Conservation (phyloP, 2,113 vertebrate genomes). For the Rallus limicola region DNA sequence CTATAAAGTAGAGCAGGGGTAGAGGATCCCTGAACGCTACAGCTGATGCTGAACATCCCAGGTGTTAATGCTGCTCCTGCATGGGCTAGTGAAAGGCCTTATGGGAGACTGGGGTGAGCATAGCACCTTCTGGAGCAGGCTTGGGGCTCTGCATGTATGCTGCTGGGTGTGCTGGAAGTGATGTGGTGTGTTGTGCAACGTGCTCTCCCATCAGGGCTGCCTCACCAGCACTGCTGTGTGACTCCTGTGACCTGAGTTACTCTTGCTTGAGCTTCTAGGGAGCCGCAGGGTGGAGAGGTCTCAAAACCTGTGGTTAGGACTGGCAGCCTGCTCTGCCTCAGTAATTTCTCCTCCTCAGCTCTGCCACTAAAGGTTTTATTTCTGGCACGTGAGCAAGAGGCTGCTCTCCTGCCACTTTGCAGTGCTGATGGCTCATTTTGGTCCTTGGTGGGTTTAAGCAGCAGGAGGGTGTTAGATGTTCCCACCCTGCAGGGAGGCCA, state of each 20-base stretch:
- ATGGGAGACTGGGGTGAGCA: background rate
- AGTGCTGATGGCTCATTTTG: background rate
- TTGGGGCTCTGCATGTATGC: background rate
- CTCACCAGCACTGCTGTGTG: background rate
- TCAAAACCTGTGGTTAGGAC: background rate
- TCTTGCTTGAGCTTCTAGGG: background rate
- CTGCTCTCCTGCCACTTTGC: background rate
- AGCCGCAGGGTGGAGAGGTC: background rate
- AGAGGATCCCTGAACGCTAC: background rate
- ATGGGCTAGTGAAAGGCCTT: background rate
- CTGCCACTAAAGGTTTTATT: background rate
- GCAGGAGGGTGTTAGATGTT: background rate
- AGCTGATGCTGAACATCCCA: background rate
- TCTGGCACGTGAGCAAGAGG: background rate
- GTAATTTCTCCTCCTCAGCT: background rate
- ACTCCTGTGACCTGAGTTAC: fast-evolving
- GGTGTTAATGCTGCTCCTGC: background rate
- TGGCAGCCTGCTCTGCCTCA: fast-evolving
- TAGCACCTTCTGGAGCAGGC: background rate
- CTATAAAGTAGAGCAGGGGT: background rate
- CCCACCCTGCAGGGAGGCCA: background rate
- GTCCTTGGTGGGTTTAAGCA: background rate
- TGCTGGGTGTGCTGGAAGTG: background rate
- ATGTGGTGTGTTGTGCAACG: fast-evolving
- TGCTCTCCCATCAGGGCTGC: background rate